Evolutionary conservation across 1,140 invertebrate genomes (phyloP), one percentile per base, ranked within the genome.

Genomic region (Saccostrea cuccullata): DNA sequence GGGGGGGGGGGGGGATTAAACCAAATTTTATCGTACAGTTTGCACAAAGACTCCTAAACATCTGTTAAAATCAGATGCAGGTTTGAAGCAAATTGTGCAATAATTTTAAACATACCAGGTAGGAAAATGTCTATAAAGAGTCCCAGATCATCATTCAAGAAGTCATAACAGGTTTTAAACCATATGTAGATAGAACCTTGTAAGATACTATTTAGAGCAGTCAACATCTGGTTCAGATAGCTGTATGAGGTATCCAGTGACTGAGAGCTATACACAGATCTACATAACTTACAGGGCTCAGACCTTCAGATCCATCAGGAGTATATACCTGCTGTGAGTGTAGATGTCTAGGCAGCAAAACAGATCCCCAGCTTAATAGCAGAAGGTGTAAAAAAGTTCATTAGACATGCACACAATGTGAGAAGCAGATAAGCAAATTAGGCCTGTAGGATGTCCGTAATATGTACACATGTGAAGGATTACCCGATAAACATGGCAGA

Each of bases 351-450:
- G 11, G 70, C 30, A 77, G 30, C 70, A 30, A 77, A 77, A 77
- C 70, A 77, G 70, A 77, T 15, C 30, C 26, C 30, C 70, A 30
- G 26, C 70, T 77, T 30, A 77, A 77, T 77, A 77, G 17, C n/a
- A 64, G 30, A 77, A 30, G 70, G 70, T 77, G 70, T 36, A 13
- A 36, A 26, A 77, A 77, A 77, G 70, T 77, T 77, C 70, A 77
- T 30, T 40, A 77, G 58, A 64, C 58, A 64, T 17, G 47, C 47
- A 47, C 47, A 47, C 47, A 47, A 47, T 47, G 47, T 47, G 47
- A 47, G 47, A 47, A 47, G 47, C 47, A 47, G 47, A 47, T 47
- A 47, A 47, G 15, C 58, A 64, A 64, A 64, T 64, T 64, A 64
- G 17, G 17, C 15, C 13, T 64, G 8, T 64, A n/a, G 58, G 58